These are phyloP conservation scores for Enteromius anoplus DNA, from an alignment of 2,797 vertebrate species.

Conservation along the genomic window DNA sequence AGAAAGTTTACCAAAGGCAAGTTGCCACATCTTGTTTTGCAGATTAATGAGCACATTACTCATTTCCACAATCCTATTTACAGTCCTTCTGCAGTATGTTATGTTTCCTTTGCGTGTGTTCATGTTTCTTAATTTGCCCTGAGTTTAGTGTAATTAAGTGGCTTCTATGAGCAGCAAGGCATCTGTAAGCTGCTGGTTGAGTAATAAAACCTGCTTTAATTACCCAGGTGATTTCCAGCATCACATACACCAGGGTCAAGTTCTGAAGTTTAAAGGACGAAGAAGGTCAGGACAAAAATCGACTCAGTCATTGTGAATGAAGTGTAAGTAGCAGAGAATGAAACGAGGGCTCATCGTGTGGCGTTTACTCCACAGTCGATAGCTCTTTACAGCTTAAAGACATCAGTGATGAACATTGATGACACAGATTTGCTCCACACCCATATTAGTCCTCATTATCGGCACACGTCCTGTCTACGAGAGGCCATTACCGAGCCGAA, in stretches of 20 bases:
- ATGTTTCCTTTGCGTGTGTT: slow-evolving; percentile 33
- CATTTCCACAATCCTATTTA: slow-evolving; percentile 49
- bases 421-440: neutral
- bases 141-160: slow-evolving; percentile 37
- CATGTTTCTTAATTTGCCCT: slow-evolving; percentile 37
- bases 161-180: slow-evolving; percentile 1
- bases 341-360: neutral
- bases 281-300: neutral
- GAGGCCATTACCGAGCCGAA: slow-evolving; percentile 31
- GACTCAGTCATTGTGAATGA: neutral
- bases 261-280: neutral
- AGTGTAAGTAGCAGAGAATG: neutral
- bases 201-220: slow-evolving; percentile 18
- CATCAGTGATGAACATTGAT: slow-evolving; percentile 72
- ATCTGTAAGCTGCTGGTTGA: slow-evolving; percentile 9
- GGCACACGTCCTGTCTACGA: slow-evolving; percentile 2
- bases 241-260: neutral
- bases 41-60: slow-evolving; percentile 53
- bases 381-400: slow-evolving; percentile 75
- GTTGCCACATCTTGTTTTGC: slow-evolving; percentile 13
- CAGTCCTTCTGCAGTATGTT: slow-evolving; percentile 25
- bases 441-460: slow-evolving; percentile 37
- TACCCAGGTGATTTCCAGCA: slow-evolving; percentile 10
- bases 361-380: slow-evolving; percentile 69
- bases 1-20: neutral